Base-by-base conservation (phyloP, 2,888 invertebrate genomes). In the Willowsia nigromaculata region DNA sequence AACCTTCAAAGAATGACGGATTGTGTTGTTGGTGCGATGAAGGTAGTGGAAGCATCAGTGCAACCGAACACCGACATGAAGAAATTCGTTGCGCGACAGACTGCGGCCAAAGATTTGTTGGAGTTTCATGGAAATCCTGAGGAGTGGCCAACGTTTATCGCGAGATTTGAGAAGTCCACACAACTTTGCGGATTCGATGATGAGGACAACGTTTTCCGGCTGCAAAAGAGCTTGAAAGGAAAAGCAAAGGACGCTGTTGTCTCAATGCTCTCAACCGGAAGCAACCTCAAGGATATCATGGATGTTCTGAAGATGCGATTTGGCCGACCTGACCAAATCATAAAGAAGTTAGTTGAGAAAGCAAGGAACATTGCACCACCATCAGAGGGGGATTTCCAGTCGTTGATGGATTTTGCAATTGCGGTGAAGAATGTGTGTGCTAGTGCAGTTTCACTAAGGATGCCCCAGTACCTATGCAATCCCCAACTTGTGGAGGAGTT, bases 121-220 rank as follows among this genome's bases (percentile, higher is more conserved):
- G 81, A 15, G 62, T 22, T 27, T 50, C 15, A n/a, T 78, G 56
- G 25, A 65, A 50, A 1, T 62, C 62, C 6, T 85, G 13, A 0
- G 74, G 22, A 4, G 86, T 85, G 7, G 90, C 88, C 27, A 91
- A 25, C 0, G 84, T 37, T 37, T 9, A 37, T n/a, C n/a, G n/a
- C n/a, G n/a, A n/a, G n/a, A n/a, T n/a, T n/a, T n/a, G n/a, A n/a
- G n/a, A n/a, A n/a, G n/a, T n/a, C n/a, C n/a, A n/a, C n/a, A n/a
- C n/a, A n/a, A n/a, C n/a, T n/a, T n/a, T n/a, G n/a, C n/a, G n/a
- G n/a, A n/a, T n/a, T n/a, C n/a, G n/a, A n/a, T n/a, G n/a, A n/a
- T n/a, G n/a, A n/a, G n/a, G n/a, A n/a, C n/a, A n/a, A n/a, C n/a
- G n/a, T n/a, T n/a, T n/a, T 56, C 1, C 15, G 85, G 11, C 76